Evolutionary conservation across 2,797 vertebrate species (phyloP).

Genomic region (Avahi laniger): DNA sequence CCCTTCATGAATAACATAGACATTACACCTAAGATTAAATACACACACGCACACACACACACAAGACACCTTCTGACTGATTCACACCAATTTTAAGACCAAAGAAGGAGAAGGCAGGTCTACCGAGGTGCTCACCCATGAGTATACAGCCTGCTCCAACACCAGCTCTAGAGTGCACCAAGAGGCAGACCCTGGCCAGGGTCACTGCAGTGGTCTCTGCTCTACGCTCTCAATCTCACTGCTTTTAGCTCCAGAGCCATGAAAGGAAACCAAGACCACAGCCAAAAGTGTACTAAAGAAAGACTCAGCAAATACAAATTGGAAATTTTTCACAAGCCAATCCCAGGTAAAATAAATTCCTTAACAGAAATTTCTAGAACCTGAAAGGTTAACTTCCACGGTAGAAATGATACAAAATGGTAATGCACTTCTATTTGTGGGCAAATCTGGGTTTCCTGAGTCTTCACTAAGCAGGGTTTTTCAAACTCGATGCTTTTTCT

Average conservation of each 20-base stretch:
- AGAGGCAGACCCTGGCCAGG: neutral
- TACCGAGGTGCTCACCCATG: neutral
- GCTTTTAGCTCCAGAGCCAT: neutral
- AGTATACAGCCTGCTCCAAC: neutral
- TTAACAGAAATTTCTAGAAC: neutral
- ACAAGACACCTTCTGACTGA: neutral
- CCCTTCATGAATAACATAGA: neutral
- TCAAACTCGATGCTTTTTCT: neutral
- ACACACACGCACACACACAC: neutral
- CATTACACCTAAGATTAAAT: neutral
- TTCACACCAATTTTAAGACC: neutral
- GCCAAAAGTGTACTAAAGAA: neutral
- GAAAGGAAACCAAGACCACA: neutral
- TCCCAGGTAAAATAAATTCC: neutral
- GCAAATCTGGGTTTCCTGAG: constrained; percentile 30
- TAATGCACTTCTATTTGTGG: neutral
- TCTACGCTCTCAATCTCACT: neutral
- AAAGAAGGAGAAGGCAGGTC: neutral
- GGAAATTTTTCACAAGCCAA: neutral
- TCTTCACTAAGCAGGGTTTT: neutral
- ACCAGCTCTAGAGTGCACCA: neutral
- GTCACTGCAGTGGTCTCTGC: no score
- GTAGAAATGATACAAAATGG: neutral
- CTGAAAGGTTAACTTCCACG: neutral
- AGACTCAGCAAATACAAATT: neutral